A percentile compares a stretch with the other conserved stretches of the same genome.
Evolutionary conservation across 2,113 vertebrate species (phyloP).

Genomic region (Elgaria multicarinata): DNA sequence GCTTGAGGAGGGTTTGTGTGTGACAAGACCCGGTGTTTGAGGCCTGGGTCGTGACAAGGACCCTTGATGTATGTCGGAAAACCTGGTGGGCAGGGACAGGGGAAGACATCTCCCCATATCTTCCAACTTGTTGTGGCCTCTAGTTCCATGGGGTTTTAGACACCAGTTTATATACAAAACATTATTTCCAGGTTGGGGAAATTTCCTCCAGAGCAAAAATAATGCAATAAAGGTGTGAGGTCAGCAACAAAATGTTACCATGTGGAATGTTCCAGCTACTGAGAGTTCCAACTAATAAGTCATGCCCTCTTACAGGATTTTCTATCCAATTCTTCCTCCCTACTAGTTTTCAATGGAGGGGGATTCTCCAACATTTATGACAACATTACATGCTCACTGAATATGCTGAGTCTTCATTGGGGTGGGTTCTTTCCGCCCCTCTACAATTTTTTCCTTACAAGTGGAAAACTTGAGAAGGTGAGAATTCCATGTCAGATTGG

Average conservation of each 20-base stretch:
- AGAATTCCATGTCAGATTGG: no score
- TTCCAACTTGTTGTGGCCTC: not conserved
- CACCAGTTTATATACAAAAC: no score
- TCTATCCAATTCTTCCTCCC: not conserved
- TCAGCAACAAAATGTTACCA: not conserved
- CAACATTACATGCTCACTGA: not conserved
- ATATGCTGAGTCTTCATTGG: not conserved
- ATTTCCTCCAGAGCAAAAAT: not conserved
- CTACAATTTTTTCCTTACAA: no score
- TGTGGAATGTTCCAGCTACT: not conserved
- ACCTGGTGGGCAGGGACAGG: not conserved
- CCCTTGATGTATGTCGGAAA: no score
- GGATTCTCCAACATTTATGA: not conserved
- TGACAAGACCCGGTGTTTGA: no score
- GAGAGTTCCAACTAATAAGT: not conserved
- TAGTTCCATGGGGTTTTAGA: not conserved
- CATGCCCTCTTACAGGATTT: not conserved
- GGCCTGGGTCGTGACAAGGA: no score
- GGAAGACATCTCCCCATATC: not conserved
- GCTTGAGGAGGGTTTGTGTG: no score
- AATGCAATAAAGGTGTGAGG: not conserved
- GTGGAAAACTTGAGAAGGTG: no score
- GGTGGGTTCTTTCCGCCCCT: no score
- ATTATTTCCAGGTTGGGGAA: no score
- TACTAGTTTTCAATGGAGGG: not conserved